A percentile compares a stretch with the other conserved stretches of the same genome.
Evolutionary conservation across 2,113 vertebrate genomes (phyloP).

Genomic region (Ctenodactylus gundi): DNA sequence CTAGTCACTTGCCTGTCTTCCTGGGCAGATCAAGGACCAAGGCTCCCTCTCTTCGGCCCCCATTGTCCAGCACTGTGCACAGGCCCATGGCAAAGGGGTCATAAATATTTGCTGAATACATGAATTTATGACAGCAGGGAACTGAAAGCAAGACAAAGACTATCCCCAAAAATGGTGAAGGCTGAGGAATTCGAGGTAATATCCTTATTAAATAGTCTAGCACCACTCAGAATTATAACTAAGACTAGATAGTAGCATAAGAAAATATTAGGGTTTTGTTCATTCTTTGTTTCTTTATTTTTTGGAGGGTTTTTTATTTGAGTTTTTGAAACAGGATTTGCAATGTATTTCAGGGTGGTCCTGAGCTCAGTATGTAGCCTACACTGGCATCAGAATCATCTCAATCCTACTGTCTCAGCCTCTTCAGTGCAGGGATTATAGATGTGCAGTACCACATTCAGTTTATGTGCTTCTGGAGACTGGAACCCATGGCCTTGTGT

Average conservation of each 20-base stretch:
- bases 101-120: not conserved
- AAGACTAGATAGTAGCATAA: not conserved
- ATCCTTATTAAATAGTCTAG: not conserved
- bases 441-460: too few species aligned
- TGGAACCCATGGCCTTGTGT: too few species aligned
- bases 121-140: not conserved
- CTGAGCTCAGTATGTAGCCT: too few species aligned
- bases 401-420: too few species aligned
- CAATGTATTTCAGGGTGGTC: too few species aligned
- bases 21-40: not conserved
- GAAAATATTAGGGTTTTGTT: too few species aligned
- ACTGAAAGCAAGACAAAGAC: not conserved
- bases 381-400: too few species aligned
- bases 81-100: not conserved
- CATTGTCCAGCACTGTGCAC: not conserved
- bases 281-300: too few species aligned
- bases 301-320: too few species aligned
- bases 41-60: not conserved
- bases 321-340: too few species aligned
- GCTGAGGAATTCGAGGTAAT: not conserved
- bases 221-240: not conserved
- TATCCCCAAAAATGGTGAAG: not conserved
- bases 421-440: too few species aligned
- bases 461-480: too few species aligned
- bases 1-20: not conserved